Conservation (phyloP, 1,140 invertebrate species). For the Chironomus striatipennis region DNA sequence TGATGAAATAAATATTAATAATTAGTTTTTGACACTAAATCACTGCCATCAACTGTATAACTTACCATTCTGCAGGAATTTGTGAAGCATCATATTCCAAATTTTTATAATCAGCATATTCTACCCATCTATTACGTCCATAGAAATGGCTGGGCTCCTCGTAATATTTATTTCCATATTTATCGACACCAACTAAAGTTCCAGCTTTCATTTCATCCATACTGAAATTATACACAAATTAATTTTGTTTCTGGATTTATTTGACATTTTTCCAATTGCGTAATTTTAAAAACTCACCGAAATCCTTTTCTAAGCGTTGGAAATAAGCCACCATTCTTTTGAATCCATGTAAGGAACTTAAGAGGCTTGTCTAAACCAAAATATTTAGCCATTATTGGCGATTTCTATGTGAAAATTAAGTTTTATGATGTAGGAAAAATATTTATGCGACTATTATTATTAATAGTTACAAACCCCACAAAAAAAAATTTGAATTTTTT, state of each 20-base stretch:
- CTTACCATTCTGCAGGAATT: constrained; percentile 77
- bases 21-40: not conserved
- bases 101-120: constrained; percentile 62
- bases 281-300: constrained; percentile 54
- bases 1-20: not conserved
- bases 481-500: not conserved
- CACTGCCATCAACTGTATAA: not conserved
- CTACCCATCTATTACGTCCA: constrained; percentile 89
- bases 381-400: constrained; percentile 47
- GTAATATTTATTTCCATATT: constrained; percentile 94
- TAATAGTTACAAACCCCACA: not conserved
- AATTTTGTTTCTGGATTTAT: constrained; percentile 31
- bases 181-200: constrained; percentile 81
- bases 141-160: constrained; percentile 86
- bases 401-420: not conserved
- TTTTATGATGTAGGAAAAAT: not conserved
- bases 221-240: constrained; percentile 44
- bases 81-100: constrained; percentile 92
- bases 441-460: not conserved
- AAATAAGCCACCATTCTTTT: constrained; percentile 67
- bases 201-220: constrained; percentile 83
- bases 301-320: constrained; percentile 60
- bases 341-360: constrained; percentile 57
- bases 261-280: constrained; percentile 27
- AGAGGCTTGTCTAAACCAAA: constrained; percentile 65